These are phyloP conservation scores for Mirza zaza DNA, from an alignment of 2,113 vertebrate genomes.

Conservation along the genomic window DNA sequence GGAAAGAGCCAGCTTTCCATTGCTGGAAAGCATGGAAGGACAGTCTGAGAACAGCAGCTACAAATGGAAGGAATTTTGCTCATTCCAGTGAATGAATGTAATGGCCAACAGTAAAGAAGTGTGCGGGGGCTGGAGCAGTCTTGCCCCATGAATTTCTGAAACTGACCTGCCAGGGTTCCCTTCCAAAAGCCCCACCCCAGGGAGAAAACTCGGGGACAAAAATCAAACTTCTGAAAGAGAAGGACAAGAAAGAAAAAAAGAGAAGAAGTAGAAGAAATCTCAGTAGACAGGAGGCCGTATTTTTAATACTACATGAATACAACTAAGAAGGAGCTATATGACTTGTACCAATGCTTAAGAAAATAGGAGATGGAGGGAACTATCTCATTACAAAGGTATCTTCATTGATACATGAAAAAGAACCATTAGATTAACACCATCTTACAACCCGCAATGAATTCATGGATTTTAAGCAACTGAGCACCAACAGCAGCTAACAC, in stretches of 20 bases:
- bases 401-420: not conserved
- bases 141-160: not conserved
- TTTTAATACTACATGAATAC: not conserved
- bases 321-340: not conserved
- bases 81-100: not conserved
- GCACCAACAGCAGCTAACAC: not conserved
- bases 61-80: not conserved
- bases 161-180: not conserved
- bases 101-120: not conserved
- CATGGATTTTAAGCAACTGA: not conserved
- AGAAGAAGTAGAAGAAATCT: not conserved
- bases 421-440: not conserved
- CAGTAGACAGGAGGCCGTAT: not conserved
- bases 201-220: not conserved
- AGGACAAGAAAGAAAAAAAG: not conserved
- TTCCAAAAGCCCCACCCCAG: not conserved
- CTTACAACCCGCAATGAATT: not conserved
- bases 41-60: not conserved
- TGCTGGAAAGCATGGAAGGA: not conserved
- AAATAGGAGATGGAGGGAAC: not conserved
- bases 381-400: not conserved
- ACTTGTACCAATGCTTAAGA: not conserved
- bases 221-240: not conserved
- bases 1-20: too few species aligned
- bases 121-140: fast-evolving